Percentiles rank a stretch among this genome's conserved stretches.
Conservation (phyloP, 2,113 vertebrate species). For the Mellivora capensis region DNA sequence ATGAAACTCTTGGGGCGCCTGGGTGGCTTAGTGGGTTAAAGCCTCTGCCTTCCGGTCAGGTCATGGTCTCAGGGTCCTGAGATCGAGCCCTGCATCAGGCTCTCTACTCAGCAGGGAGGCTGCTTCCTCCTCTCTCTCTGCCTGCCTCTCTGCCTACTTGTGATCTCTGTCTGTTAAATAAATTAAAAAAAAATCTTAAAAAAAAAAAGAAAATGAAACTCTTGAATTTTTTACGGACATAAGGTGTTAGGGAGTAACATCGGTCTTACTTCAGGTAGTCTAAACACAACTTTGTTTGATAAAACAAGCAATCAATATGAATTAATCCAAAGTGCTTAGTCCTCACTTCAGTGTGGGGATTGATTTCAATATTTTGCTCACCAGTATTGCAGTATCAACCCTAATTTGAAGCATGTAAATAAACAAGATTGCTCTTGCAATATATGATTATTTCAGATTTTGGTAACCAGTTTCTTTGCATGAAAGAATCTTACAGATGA, state of each 20-base stretch:
- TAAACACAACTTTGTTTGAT: neutral
- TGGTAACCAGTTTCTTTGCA: neutral
- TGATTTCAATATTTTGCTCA: neutral
- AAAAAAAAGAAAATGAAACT: neutral
- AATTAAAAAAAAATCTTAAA: too few species aligned
- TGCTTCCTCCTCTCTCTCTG: too few species aligned
- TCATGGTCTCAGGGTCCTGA: too few species aligned
- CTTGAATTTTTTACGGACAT: neutral
- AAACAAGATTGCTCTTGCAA: neutral
- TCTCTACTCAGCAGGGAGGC: too few species aligned
- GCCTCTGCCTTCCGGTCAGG: too few species aligned
- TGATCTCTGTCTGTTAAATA: too few species aligned
- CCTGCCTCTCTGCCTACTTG: too few species aligned
- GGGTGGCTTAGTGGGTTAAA: too few species aligned
- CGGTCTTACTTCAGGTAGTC: neutral
- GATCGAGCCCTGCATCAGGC: too few species aligned
- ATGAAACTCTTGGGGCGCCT: neutral
- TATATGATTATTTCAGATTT: neutral
- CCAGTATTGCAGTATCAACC: accelerated
- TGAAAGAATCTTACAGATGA: neutral
- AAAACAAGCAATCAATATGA: neutral
- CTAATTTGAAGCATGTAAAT: neutral
- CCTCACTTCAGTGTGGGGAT: neutral
- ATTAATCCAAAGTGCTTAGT: neutral
- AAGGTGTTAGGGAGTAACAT: neutral